Percentiles rank a stretch among this genome's conserved stretches.
Evolutionary conservation across 2,113 vertebrate genomes (phyloP).

Genomic region (Quiscalus mexicanus): DNA sequence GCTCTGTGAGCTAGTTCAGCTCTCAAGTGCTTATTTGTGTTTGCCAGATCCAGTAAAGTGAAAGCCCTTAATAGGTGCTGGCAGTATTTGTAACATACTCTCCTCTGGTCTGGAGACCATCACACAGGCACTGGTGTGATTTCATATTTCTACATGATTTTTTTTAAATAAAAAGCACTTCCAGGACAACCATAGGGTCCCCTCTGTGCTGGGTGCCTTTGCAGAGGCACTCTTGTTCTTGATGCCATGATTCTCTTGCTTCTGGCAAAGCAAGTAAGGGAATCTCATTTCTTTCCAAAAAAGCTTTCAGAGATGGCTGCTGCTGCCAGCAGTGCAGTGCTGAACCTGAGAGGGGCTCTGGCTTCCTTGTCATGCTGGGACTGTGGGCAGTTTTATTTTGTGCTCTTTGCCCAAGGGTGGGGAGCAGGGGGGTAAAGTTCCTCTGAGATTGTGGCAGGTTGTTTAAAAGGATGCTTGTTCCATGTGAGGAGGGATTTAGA

Average conservation of each 20-base stretch:
- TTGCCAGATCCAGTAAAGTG: slow-evolving; percentile 47
- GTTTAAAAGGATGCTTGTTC: not conserved
- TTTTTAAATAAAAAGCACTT: not conserved
- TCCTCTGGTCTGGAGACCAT: not conserved
- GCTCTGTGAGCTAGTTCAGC: slow-evolving; percentile 22
- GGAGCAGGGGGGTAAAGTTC: not conserved
- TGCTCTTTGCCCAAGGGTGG: not conserved
- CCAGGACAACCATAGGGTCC: not conserved
- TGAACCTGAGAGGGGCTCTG: not conserved
- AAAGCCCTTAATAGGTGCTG: slow-evolving; percentile 30
- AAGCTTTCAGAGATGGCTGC: not conserved
- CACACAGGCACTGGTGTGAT: not conserved
- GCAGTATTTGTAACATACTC: not conserved
- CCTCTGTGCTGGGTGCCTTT: not conserved
- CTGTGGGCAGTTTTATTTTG: not conserved
- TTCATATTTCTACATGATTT: not conserved
- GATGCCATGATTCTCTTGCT: not conserved
- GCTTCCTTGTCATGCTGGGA: not conserved
- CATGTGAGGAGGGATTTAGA: not conserved
- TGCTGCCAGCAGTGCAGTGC: not conserved
- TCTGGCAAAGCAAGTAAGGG: not conserved
- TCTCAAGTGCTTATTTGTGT: slow-evolving; percentile 12
- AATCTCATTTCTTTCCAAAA: not conserved
- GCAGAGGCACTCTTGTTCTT: accelerated
- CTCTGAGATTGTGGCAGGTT: not conserved